Evolutionary conservation across 1,140 invertebrate species (phyloP).

Genomic region (Neodiprion lecontei): DNA sequence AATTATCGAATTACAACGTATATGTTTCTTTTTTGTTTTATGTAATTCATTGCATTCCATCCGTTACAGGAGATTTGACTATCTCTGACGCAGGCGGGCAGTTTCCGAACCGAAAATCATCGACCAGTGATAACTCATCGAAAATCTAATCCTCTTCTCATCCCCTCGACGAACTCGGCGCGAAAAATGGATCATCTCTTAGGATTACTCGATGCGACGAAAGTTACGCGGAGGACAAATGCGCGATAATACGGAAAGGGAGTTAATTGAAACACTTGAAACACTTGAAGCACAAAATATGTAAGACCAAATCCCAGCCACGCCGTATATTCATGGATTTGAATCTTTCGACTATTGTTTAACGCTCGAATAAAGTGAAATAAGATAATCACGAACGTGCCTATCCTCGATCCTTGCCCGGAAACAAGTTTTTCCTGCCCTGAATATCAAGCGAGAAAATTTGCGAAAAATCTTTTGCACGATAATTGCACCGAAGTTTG

Average conservation of each 20-base stretch:
- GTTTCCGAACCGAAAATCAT: neutral
- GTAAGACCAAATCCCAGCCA: neutral
- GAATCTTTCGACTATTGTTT: neutral
- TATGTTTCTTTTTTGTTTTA: neutral
- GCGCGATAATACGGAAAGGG: neutral
- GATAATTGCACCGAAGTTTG: too few species aligned
- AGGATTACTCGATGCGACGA: neutral
- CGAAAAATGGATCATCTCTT: neutral
- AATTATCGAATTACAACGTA: too few species aligned
- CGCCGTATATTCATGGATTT: neutral
- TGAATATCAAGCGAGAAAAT: too few species aligned
- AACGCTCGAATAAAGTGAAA: neutral
- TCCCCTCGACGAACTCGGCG: neutral
- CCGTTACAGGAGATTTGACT: constrained; percentile 3
- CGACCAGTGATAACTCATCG: neutral
- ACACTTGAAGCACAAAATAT: neutral
- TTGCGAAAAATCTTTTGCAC: too few species aligned
- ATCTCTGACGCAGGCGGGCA: constrained; percentile 1
- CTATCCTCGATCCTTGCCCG: too few species aligned
- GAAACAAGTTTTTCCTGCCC: too few species aligned
- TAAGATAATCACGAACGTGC: too few species aligned
- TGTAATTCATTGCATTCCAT: neutral
- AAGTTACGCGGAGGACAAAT: too few species aligned
- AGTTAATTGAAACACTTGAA: neutral
- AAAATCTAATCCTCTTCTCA: neutral